Conservation (phyloP, 2,113 vertebrate species). For the Crotalus tigris region DNA sequence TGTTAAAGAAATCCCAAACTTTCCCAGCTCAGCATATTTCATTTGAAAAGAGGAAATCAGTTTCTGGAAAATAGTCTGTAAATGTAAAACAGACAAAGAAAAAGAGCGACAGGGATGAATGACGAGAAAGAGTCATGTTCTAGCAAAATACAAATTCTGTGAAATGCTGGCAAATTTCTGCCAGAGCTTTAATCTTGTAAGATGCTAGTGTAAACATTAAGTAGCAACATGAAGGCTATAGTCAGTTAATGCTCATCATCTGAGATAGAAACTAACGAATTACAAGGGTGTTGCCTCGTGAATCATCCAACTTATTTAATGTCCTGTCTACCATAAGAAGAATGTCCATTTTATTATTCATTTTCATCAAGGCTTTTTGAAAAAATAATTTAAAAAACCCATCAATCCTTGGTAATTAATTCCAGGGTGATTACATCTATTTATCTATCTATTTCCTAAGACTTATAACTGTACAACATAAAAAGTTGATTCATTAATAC, state of each 20-base stretch:
- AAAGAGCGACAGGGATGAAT: neutral
- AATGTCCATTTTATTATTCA: neutral
- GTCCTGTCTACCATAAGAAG: neutral
- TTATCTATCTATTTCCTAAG: neutral
- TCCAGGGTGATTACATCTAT: neutral
- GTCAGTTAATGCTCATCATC: neutral
- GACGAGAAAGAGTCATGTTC: neutral
- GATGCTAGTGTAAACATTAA: neutral
- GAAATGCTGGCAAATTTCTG: neutral
- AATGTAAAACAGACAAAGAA: neutral
- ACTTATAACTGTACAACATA: neutral
- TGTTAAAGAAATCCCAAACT: neutral
- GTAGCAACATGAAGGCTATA: neutral
- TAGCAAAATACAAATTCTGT: neutral
- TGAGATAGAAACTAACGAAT: neutral
- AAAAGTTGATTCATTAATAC: neutral
- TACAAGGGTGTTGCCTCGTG: neutral
- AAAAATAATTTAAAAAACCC: neutral
- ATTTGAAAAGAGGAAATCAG: neutral
- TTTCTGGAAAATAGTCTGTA: neutral
- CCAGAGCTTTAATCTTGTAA: neutral
- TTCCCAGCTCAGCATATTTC: neutral
- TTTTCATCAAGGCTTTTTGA: neutral
- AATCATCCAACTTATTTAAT: neutral
- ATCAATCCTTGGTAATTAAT: neutral